Evolutionary conservation across 2,888 invertebrate genomes (phyloP).

Genomic region (Phaonia tiefii): DNA sequence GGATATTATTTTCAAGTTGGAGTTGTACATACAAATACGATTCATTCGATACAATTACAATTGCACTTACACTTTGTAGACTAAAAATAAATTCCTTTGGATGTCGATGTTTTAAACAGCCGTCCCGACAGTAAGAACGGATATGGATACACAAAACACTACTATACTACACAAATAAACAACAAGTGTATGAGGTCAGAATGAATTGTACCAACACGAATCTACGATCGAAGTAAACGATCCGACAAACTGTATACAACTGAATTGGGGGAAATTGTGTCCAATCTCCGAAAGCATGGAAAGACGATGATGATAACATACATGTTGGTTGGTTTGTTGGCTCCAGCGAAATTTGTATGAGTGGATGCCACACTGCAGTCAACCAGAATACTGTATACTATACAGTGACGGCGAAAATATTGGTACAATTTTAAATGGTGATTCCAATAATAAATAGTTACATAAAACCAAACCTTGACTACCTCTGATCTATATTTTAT

Average conservation of each 20-base stretch:
- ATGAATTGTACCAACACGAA: constrained; percentile 20
- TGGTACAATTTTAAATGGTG: too few species aligned
- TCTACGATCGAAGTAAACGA: constrained; percentile 44
- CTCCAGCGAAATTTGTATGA: constrained; percentile 19
- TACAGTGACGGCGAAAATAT: too few species aligned
- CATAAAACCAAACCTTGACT: too few species aligned
- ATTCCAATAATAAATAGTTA: too few species aligned
- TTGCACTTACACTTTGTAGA: constrained; percentile 57
- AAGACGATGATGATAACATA: neutral
- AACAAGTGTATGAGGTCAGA: neutral
- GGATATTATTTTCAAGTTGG: neutral
- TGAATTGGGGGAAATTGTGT: constrained; percentile 56
- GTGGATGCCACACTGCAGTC: neutral
- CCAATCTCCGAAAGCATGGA: constrained; percentile 50
- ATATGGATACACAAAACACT: constrained; percentile 42
- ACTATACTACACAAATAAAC: constrained; percentile 21
- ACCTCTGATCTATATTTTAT: too few species aligned
- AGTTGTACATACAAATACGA: neutral
- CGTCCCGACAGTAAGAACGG: neutral
- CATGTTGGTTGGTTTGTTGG: neutral
- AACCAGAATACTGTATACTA: neutral
- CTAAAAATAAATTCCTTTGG: constrained; percentile 58
- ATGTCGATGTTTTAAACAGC: constrained; percentile 22
- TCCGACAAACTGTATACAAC: constrained; percentile 51
- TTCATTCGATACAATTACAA: constrained; percentile 34